These are phyloP conservation scores for Corvus moneduloides DNA, from an alignment of 2,113 vertebrate genomes.

Conservation along the genomic window DNA sequence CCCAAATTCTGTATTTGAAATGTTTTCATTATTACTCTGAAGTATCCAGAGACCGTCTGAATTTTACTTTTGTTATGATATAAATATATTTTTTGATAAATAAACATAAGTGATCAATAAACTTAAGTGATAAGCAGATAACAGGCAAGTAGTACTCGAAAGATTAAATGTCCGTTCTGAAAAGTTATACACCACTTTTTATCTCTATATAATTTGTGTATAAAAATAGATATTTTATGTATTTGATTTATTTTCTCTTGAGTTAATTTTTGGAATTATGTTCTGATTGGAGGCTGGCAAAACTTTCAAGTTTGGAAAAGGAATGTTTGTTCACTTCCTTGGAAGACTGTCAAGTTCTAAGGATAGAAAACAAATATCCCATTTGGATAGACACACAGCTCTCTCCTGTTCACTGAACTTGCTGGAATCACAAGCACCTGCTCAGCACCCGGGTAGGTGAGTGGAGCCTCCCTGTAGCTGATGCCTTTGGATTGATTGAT, in stretches of 20 bases:
- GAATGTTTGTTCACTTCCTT: not conserved
- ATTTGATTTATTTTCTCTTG: not conserved
- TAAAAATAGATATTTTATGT: not conserved
- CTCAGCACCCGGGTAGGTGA: fast-evolving
- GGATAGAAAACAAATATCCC: not conserved
- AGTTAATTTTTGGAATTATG: not conserved
- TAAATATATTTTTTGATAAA: not conserved
- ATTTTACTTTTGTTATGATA: not conserved
- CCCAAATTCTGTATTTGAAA: not conserved
- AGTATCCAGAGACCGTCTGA: not conserved
- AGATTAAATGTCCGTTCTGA: not conserved
- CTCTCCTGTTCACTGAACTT: not conserved
- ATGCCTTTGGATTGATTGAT: not conserved
- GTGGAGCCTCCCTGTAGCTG: not conserved
- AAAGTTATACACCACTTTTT: not conserved
- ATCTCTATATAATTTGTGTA: not conserved
- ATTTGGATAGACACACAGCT: fast-evolving
- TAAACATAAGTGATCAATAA: not conserved
- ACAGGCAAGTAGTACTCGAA: not conserved
- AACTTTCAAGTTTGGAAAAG: not conserved
- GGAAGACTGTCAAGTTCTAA: not conserved
- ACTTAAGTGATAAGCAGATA: not conserved
- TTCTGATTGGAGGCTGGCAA: not conserved
- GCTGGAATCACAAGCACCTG: not conserved
- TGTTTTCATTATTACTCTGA: not conserved